These are phyloP conservation scores for Drosophila pandora DNA, from an alignment of 1,140 invertebrate genomes.

Conservation along the genomic window DNA sequence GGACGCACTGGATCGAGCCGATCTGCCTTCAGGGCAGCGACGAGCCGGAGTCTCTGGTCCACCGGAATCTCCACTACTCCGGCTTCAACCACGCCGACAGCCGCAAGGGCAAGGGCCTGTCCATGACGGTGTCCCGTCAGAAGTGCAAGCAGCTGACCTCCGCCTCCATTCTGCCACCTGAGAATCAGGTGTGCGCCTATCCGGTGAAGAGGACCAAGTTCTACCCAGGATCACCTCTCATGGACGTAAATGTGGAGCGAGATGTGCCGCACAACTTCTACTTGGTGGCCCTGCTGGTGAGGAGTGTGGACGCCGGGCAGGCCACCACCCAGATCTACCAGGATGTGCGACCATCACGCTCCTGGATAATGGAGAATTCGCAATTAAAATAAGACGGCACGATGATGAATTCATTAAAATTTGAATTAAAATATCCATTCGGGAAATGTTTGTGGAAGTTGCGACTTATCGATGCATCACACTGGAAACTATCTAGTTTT, in stretches of 20 bases:
- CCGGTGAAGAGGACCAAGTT: constrained; percentile 35
- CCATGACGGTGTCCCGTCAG: constrained; percentile 35
- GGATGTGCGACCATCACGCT: constrained; percentile 45
- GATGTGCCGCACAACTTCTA: constrained; percentile 56
- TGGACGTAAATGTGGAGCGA: constrained; percentile 48
- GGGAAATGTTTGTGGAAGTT: constrained; percentile 16
- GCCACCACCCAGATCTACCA: constrained; percentile 45
- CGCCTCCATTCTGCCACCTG: constrained; percentile 21
- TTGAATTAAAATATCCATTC: constrained; percentile 14
- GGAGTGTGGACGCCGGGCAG: background rate
- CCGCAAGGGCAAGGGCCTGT: constrained; percentile 42
- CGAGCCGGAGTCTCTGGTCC: constrained; percentile 44
- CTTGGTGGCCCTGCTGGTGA: constrained; percentile 40
- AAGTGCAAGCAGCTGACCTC: constrained; percentile 36
- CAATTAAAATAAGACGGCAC: background rate
- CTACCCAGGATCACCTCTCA: constrained; percentile 43
- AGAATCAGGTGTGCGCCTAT: constrained; percentile 56
- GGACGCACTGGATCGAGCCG: constrained; percentile 40
- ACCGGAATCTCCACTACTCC: constrained; percentile 47
- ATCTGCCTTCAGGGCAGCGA: constrained; percentile 41
- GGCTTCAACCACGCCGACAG: constrained; percentile 28
- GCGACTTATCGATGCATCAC: constrained; percentile 24
- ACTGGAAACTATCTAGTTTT: constrained; percentile 19
- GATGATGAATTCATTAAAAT: constrained; percentile 1
- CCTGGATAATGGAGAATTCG: constrained; percentile 46